Percentiles rank a stretch among this genome's conserved stretches.
These are phyloP conservation scores for Drosophila lowei DNA, from an alignment of 1,140 invertebrate genomes.

Conservation along the genomic window DNA sequence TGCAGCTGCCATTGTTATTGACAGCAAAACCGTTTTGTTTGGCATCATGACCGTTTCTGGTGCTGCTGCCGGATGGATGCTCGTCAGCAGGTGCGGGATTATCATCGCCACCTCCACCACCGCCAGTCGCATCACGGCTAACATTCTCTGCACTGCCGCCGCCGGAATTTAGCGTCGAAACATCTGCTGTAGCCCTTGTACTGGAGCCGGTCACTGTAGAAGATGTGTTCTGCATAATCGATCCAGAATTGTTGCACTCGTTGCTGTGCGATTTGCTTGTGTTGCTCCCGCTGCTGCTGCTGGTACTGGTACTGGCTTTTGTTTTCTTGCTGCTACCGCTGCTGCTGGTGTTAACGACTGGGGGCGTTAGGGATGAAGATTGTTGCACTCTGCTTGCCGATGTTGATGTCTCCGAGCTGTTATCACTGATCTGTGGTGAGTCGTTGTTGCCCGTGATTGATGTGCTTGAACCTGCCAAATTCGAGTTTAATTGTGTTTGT, in stretches of 20 bases:
- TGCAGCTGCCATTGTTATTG: constrained; percentile 65
- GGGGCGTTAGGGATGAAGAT: constrained; percentile 4
- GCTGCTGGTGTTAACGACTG: constrained; percentile 25
- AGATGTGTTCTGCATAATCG: constrained; percentile 73
- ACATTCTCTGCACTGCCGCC: constrained; percentile 48
- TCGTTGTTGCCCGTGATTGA: constrained; percentile 31
- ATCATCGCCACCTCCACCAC: constrained; percentile 38
- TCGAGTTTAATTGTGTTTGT: constrained; percentile 34
- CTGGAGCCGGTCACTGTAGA: constrained; percentile 42
- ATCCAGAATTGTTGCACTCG: constrained; percentile 32
- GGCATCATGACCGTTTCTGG: constrained; percentile 75
- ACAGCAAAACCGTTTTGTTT: constrained; percentile 75
- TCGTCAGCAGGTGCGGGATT: constrained; percentile 76
- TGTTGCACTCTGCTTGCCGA: constrained; percentile 24
- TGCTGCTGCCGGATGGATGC: constrained; percentile 59
- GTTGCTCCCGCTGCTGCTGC: constrained; percentile 25
- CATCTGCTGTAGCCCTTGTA: constrained; percentile 38
- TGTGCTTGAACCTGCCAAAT: constrained; percentile 12
- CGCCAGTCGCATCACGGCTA: constrained; percentile 22
- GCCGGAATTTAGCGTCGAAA: constrained; percentile 28
- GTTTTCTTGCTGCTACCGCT: constrained; percentile 15
- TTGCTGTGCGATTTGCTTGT: constrained; percentile 29
- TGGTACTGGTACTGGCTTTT: constrained; percentile 27
- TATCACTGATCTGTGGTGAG: constrained; percentile 23
- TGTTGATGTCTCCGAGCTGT: constrained; percentile 21